phyloP scores from a whole-genome alignment of 2,888 invertebrate species.

The Rhimphoctona megacephalus region DNA sequence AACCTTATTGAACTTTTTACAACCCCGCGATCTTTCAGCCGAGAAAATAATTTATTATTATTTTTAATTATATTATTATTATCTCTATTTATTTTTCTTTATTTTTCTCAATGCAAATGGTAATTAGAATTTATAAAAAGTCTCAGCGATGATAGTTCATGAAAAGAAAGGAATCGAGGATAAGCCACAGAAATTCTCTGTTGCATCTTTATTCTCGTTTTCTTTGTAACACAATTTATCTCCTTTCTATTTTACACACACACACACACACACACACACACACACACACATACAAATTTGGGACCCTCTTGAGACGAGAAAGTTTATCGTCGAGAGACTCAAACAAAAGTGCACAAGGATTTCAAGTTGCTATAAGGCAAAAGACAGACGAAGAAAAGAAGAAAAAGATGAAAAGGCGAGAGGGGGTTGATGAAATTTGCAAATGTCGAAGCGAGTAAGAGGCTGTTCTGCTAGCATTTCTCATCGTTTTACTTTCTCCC shows the following conservation, averaged over 20 bases:
- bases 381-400: slow-evolving; percentile 11
- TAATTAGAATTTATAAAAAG: slow-evolving; percentile 16
- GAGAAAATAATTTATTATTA: background rate
- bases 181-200: slow-evolving; percentile 7
- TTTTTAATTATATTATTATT: background rate
- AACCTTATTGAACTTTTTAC: slow-evolving; percentile 8
- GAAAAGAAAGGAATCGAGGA: background rate
- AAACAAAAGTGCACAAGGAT: slow-evolving; percentile 27
- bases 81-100: background rate
- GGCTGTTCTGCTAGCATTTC: slow-evolving; percentile 11
- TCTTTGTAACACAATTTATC: background rate
- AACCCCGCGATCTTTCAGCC: background rate
- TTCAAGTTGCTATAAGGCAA: slow-evolving; percentile 23
- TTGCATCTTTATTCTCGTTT: background rate
- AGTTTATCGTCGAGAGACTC: slow-evolving; percentile 52
- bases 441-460: slow-evolving; percentile 31
- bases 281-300: background rate
- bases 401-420: background rate
- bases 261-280: no score
- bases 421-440: slow-evolving; percentile 42
- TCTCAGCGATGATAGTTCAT: slow-evolving; percentile 29
- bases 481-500: background rate
- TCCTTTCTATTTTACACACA: background rate
- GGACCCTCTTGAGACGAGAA: slow-evolving; percentile 31
- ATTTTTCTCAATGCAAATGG: background rate